A percentile compares a stretch with the other conserved stretches of the same genome.
Evolutionary conservation across 2,797 vertebrate genomes (phyloP).

Genomic region (Chelon auratus): DNA sequence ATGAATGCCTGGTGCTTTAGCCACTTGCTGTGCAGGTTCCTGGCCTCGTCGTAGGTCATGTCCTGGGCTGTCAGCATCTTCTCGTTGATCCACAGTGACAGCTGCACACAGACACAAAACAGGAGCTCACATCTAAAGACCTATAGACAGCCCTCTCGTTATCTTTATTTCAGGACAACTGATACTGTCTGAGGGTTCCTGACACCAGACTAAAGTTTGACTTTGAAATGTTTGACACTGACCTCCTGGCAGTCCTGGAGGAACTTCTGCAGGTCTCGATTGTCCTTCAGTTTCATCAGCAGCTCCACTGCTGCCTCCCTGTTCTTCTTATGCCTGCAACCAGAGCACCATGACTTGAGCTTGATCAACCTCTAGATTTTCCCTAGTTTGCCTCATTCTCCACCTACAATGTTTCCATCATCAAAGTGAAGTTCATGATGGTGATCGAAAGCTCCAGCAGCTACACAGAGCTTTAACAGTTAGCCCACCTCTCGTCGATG

Average conservation of each 20-base stretch:
- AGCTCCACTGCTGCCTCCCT: constrained; percentile 92
- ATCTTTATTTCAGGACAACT: too few relatives aligned
- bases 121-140: not conserved
- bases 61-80: constrained; percentile 98
- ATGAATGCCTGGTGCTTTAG: constrained; percentile 98
- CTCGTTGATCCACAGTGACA: constrained; percentile 95
- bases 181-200: too few relatives aligned
- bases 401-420: too few relatives aligned
- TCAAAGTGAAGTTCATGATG: not conserved
- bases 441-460: not conserved
- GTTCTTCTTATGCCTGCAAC: constrained; percentile 83
- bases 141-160: too few relatives aligned
- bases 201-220: too few relatives aligned
- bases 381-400: too few relatives aligned
- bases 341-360: too few relatives aligned
- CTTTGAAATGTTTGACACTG: not conserved
- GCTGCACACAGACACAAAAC: constrained; percentile 69
- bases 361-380: too few relatives aligned
- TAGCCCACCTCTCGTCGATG: constrained; percentile 90
- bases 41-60: constrained; percentile 95
- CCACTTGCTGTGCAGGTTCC: constrained; percentile 98
- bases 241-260: constrained; percentile 99
- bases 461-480: too few relatives aligned
- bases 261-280: constrained; percentile 97
- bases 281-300: constrained; percentile 94